A percentile compares a stretch with the other conserved stretches of the same genome.
Conservation (phyloP, 2,113 vertebrate genomes). For the Poecile atricapillus region DNA sequence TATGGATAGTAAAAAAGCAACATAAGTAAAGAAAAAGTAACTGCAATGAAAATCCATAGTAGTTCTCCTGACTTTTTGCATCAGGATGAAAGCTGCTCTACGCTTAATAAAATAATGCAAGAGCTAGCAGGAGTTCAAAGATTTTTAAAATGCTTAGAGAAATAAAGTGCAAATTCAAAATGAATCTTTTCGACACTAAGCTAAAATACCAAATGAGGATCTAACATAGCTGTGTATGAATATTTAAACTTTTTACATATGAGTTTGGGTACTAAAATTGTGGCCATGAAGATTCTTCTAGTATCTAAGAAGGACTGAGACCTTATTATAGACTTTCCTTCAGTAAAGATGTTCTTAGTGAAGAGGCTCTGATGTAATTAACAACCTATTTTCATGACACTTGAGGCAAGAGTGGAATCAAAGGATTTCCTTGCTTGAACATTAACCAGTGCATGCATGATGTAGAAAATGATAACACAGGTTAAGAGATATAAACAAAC, state of each 20-base stretch:
- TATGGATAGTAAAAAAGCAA: neutral
- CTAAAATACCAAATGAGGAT: neutral
- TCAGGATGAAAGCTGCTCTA: neutral
- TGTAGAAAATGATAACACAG: neutral
- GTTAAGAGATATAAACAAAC: neutral
- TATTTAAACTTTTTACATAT: neutral
- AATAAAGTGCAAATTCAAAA: neutral
- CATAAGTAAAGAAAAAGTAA: neutral
- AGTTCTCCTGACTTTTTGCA: neutral
- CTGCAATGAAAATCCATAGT: fast-evolving
- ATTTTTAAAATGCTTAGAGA: neutral
- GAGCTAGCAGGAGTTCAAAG: neutral
- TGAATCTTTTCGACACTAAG: neutral
- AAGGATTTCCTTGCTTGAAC: neutral
- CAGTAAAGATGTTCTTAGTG: neutral
- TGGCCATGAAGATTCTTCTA: neutral
- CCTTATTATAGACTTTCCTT: neutral
- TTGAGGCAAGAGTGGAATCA: neutral
- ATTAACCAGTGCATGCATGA: neutral
- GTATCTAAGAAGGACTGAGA: neutral
- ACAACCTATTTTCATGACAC: neutral
- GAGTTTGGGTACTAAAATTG: neutral
- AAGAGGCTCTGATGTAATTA: neutral
- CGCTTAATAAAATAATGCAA: neutral
- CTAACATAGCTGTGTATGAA: neutral